These are phyloP conservation scores for Drosophila helvetica DNA, from an alignment of 2,888 invertebrate species.

Conservation along the genomic window DNA sequence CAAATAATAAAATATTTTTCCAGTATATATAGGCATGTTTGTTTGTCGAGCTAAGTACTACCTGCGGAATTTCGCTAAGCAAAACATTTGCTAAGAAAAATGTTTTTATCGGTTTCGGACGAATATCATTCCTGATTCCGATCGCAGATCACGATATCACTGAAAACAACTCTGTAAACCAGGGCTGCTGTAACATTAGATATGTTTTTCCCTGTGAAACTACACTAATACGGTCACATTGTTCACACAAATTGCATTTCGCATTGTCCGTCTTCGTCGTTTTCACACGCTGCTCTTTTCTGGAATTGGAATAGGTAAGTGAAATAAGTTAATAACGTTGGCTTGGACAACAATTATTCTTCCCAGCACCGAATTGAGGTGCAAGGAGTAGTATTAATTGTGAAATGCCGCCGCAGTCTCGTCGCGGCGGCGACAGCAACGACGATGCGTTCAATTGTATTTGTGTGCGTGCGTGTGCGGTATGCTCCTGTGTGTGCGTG, in stretches of 20 bases:
- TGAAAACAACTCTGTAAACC: neutral
- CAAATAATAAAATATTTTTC: too few species aligned
- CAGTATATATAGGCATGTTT: too few species aligned
- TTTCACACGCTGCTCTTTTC: slow-evolving; percentile 70
- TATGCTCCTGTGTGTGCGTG: slow-evolving; percentile 25
- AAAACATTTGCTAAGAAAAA: too few species aligned
- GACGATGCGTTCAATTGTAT: slow-evolving; percentile 67
- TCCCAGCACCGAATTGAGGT: slow-evolving; percentile 32
- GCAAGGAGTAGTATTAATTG: slow-evolving; percentile 45
- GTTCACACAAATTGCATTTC: slow-evolving; percentile 69
- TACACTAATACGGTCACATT: slow-evolving; percentile 27
- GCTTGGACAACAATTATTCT: slow-evolving; percentile 40
- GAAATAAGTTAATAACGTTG: slow-evolving; percentile 22
- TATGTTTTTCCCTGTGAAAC: slow-evolving; percentile 13
- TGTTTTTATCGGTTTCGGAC: too few species aligned
- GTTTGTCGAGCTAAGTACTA: too few species aligned
- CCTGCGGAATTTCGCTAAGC: too few species aligned
- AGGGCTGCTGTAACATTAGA: neutral
- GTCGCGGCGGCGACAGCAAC: slow-evolving; percentile 53
- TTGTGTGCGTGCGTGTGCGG: slow-evolving; percentile 51
- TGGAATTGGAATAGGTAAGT: slow-evolving; percentile 67
- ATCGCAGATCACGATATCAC: too few species aligned
- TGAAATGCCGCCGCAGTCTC: slow-evolving; percentile 74
- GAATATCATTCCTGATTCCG: too few species aligned
- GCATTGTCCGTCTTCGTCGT: slow-evolving; percentile 75